phyloP scores from a whole-genome alignment of 2,797 vertebrate species.

The Eulemur albifrons region DNA sequence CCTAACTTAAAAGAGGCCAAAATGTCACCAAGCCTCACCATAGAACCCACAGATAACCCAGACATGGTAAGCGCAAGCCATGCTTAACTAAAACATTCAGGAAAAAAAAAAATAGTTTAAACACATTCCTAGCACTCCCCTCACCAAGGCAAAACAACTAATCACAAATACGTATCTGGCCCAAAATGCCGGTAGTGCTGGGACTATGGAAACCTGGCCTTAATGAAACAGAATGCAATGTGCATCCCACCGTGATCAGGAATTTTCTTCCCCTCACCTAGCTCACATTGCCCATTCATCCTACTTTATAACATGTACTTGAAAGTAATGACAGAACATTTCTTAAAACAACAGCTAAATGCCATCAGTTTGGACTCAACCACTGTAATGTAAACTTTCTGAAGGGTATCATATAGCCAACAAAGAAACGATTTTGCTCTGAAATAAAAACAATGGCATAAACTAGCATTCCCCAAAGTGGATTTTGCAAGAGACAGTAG shows the following conservation, averaged over 20 bases:
- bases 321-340: background rate
- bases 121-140: background rate
- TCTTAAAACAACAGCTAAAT: background rate
- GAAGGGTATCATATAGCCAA: background rate
- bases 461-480: background rate
- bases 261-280: background rate
- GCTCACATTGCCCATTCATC: background rate
- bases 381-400: background rate
- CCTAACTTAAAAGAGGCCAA: background rate
- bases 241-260: fast-evolving
- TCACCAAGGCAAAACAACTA: background rate
- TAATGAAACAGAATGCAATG: background rate
- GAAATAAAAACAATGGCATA: background rate
- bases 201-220: background rate
- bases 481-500: background rate
- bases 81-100: background rate
- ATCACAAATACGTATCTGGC: background rate
- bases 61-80: background rate
- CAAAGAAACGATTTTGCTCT: background rate
- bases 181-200: background rate
- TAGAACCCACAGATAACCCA: background rate
- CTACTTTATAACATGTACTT: background rate
- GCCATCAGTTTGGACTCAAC: background rate
- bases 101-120: background rate
- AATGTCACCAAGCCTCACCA: background rate